These are phyloP conservation scores for Epicauta chinensis DNA, from an alignment of 1,140 invertebrate species.

Conservation along the genomic window DNA sequence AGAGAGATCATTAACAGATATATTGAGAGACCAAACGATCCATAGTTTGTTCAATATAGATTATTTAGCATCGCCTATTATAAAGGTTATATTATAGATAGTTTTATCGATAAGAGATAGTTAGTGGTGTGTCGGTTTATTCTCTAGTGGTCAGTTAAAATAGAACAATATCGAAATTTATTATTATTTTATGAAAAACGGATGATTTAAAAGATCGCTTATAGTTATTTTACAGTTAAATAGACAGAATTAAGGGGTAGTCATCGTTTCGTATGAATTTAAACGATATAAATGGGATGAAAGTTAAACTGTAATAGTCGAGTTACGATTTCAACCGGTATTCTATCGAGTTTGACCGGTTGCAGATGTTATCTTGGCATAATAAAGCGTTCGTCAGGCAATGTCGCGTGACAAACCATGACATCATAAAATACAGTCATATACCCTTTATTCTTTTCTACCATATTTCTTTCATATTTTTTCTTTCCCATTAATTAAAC, in stretches of 20 bases:
- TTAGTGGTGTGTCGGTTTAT: slow-evolving; percentile 7
- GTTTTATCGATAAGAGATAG: slow-evolving; percentile 9
- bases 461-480: slow-evolving; percentile 21
- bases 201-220: too few relatives aligned
- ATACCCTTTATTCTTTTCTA: slow-evolving; percentile 29
- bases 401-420: slow-evolving; percentile 30
- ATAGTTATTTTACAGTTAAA: too few relatives aligned
- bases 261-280: background rate
- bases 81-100: slow-evolving; percentile 13
- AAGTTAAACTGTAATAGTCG: slow-evolving; percentile 12
- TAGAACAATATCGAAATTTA: background rate
- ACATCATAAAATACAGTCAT: slow-evolving; percentile 35
- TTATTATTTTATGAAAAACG: too few relatives aligned
- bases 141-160: slow-evolving; percentile 10
- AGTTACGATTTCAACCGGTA: slow-evolving; percentile 14
- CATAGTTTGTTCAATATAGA: slow-evolving; percentile 10
- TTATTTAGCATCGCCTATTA: slow-evolving; percentile 10
- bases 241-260: too few relatives aligned
- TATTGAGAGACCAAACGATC: too few relatives aligned
- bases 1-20: too few relatives aligned
- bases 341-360: slow-evolving; percentile 28
- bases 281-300: slow-evolving; percentile 7
- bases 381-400: slow-evolving; percentile 30
- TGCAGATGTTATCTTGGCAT: slow-evolving; percentile 28
- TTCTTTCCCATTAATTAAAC: slow-evolving; percentile 29